Conservation (phyloP, 2,797 vertebrate genomes). For the Synaphobranchus kaupii region DNA sequence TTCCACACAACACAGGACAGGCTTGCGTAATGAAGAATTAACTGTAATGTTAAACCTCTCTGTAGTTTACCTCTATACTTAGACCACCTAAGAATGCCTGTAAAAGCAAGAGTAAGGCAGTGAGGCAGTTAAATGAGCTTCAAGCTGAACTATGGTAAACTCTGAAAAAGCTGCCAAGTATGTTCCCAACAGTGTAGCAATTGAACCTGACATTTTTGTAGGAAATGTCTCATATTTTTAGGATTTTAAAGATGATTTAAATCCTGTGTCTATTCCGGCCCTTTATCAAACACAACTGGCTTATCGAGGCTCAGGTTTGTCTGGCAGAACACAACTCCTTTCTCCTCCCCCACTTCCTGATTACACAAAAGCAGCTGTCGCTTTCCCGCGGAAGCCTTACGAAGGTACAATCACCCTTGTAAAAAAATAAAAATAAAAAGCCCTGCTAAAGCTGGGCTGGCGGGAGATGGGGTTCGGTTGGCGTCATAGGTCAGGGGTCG, state of each 20-base stretch:
- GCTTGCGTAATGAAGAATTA: background rate
- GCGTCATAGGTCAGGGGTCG: background rate
- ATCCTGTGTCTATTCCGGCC: background rate
- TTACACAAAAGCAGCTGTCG: background rate
- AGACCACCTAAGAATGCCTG: background rate
- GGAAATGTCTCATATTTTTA: constrained; percentile 20
- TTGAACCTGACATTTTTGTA: background rate
- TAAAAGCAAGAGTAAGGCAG: background rate
- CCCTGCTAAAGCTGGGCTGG: background rate
- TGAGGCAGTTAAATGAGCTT: background rate
- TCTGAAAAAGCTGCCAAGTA: background rate
- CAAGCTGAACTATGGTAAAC: background rate
- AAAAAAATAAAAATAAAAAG: background rate
- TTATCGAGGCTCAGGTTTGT: background rate
- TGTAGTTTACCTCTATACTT: background rate
- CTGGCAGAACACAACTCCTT: background rate
- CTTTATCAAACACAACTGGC: background rate
- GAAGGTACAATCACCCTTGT: background rate
- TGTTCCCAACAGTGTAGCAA: background rate
- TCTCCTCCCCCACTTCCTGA: constrained; percentile 19
- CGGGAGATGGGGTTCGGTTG: background rate
- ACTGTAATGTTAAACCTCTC: background rate
- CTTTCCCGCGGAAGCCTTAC: background rate
- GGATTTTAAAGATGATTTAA: background rate
- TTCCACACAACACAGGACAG: background rate